Conservation (phyloP, 2,888 invertebrate species). For the Selenia dentaria region DNA sequence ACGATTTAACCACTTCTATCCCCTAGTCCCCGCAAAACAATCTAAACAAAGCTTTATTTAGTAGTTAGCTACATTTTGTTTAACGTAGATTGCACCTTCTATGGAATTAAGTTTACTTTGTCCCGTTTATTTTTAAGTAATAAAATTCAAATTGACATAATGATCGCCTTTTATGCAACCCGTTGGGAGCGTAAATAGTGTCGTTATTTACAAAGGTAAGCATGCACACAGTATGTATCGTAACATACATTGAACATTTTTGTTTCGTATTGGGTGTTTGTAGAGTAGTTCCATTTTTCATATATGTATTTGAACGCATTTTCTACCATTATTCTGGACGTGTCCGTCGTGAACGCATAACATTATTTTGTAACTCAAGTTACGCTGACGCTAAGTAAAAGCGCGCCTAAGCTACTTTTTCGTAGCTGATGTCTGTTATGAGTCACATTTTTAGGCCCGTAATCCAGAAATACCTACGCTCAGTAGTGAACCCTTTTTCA, state of each 20-base stretch:
- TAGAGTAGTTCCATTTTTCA: constrained; percentile 28
- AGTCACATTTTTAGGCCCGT: too few species aligned
- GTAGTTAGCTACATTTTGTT: constrained; percentile 79
- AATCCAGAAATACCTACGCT: too few species aligned
- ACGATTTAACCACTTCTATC: constrained; percentile 35
- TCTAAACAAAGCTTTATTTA: constrained; percentile 62
- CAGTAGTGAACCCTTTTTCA: too few species aligned
- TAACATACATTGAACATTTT: constrained; percentile 27
- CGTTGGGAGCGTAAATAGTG: constrained; percentile 81
- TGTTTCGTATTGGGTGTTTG: constrained; percentile 31
- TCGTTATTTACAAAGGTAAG: constrained; percentile 83
- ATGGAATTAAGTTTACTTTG: constrained; percentile 66
- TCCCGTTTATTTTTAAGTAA: constrained; percentile 75
- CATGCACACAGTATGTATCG: constrained; percentile 77
- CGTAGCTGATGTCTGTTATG: too few species aligned
- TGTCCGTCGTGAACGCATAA: too few species aligned
- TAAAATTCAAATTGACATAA: constrained; percentile 77
- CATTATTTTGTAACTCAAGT: too few species aligned
- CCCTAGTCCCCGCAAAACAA: constrained; percentile 28
- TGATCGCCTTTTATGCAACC: constrained; percentile 84
- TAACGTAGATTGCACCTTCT: constrained; percentile 78
- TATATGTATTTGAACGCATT: constrained; percentile 25
- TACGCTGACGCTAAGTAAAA: too few species aligned
- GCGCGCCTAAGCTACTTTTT: too few species aligned
- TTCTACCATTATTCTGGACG: constrained; percentile 29